Evolutionary conservation across 2,797 vertebrate species (phyloP).

Genomic region (Enteromius argenteus): DNA sequence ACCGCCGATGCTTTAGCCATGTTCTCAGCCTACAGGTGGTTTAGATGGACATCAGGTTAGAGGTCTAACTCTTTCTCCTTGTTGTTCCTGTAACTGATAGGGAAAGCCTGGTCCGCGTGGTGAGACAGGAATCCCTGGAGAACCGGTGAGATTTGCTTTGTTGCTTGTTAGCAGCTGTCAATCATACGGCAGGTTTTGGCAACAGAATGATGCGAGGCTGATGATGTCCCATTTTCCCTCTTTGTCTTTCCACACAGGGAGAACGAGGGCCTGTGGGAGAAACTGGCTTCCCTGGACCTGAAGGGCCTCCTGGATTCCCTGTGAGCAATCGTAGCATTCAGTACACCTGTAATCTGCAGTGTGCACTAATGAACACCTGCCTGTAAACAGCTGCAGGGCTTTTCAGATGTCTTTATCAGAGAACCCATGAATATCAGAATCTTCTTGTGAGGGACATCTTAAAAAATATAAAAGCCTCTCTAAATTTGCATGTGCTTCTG

Average conservation of each 20-base stretch:
- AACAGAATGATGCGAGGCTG: constrained; percentile 12
- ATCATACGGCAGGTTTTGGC: constrained; percentile 9
- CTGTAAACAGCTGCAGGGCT: neutral
- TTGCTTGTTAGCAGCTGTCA: constrained; percentile 61
- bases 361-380: neutral
- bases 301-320: constrained; percentile 89
- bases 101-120: constrained; percentile 90
- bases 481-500: neutral
- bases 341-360: neutral
- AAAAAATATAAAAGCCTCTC: neutral
- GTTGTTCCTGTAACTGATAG: constrained; percentile 76
- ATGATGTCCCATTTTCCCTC: constrained; percentile 15
- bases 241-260: constrained; percentile 77
- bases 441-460: neutral
- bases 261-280: constrained; percentile 94
- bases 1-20: neutral
- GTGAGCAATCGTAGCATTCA: constrained; percentile 77
- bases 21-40: neutral
- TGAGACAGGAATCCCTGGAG: constrained; percentile 89
- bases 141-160: constrained; percentile 87
- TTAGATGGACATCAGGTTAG: neutral
- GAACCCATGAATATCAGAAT: neutral
- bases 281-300: constrained; percentile 93
- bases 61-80: neutral
- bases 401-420: neutral